These are phyloP conservation scores for Natrix natrix DNA, from an alignment of 2,797 vertebrate genomes.

Conservation along the genomic window DNA sequence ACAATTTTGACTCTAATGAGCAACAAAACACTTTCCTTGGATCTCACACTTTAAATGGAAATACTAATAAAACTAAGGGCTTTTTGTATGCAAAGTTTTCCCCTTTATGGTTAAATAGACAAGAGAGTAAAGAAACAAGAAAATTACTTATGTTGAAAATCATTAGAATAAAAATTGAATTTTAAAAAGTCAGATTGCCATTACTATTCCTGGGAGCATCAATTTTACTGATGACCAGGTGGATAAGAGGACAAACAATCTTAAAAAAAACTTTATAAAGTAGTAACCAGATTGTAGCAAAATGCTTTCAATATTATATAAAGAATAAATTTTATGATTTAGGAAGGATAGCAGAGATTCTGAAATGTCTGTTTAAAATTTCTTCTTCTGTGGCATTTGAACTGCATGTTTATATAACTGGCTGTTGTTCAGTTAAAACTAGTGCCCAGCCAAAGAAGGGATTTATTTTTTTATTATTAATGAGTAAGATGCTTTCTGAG, in stretches of 20 bases:
- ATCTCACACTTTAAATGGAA: neutral
- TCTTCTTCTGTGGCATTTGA: slow-evolving; percentile 21
- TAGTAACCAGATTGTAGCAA: slow-evolving; percentile 16
- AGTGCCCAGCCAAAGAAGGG: neutral
- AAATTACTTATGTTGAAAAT: neutral
- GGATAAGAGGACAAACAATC: neutral
- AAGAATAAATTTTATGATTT: slow-evolving; percentile 1
- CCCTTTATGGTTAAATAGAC: neutral
- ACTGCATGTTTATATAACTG: neutral
- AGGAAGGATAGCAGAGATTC: slow-evolving; percentile 1
- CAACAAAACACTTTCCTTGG: neutral
- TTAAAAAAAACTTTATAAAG: neutral
- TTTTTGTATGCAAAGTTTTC: neutral
- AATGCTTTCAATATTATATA: neutral
- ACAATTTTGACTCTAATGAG: neutral
- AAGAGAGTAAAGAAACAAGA: neutral
- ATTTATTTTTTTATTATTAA: neutral
- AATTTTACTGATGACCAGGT: neutral
- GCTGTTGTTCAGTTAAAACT: neutral
- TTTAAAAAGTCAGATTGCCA: neutral
- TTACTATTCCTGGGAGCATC: neutral
- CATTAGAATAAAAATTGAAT: neutral
- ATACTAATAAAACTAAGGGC: neutral
- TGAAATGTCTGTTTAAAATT: slow-evolving; percentile 14
- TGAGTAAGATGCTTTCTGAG: neutral